Base-by-base conservation (phyloP, 2,113 vertebrate genomes). In the Tyrannus savana region DNA sequence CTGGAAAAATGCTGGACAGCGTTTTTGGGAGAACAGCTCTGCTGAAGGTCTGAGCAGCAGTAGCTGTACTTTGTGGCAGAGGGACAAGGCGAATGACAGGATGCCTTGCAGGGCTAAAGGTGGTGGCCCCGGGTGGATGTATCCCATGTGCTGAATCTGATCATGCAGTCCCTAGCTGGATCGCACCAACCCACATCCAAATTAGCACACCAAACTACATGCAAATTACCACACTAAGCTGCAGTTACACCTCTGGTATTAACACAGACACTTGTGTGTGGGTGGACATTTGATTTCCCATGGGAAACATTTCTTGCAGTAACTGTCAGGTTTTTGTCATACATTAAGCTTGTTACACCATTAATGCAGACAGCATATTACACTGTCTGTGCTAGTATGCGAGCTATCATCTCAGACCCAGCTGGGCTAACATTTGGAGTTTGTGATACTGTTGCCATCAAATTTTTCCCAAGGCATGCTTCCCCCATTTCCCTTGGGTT, bases 311-410 rank as follows among this genome's bases (percentile, higher is more conserved):
- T 74, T n/a, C 58, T 64, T 50, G 62, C 28, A 66, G 76, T 58
- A 64, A 14, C 76, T 77, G 95, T 69, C 80, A 77, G 59, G 59
- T 62, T 90, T 94, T 53, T 66, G 76, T 94, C 90, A 52, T 0
- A 63, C 56, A 6, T 60, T 58, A 39, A 46, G 53, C 44, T 79
- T 73, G 44, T 92, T 76, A 73, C 14, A 31, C 79, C 75, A 19
- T 44, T 42, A 53, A 49, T 21, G 42, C 80, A 69, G 84, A 87
- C 80, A 87, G 89, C 73, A 9, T 12, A 35, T 81, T 46, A 69
- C 83, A 50, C 76, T 62, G 84, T 69, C 73, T 74, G 35, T 6
- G 12, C 74, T 55, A 7, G 44, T 56, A 1, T 9, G 53, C 16
- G 31, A 58, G 60, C 55, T 71, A 3, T 58, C 60, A 14, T 68